These are phyloP conservation scores for Seriola aureovittata DNA, from an alignment of 2,113 vertebrate genomes.

Conservation along the genomic window DNA sequence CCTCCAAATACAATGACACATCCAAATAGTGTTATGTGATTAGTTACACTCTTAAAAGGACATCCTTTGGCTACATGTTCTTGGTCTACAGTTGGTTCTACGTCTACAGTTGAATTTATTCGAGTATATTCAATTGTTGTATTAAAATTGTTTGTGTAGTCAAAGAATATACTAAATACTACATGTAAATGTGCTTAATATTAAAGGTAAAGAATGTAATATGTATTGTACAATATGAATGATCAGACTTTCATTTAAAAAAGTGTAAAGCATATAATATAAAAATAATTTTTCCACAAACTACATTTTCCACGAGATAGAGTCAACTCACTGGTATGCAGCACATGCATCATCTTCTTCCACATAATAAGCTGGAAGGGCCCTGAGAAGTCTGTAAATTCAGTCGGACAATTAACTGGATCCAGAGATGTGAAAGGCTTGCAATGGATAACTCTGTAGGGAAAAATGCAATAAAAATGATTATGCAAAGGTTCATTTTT, in stretches of 20 bases:
- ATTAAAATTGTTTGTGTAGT: neutral
- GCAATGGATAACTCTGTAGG: slow-evolving; percentile 52
- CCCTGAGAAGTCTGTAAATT: slow-evolving; percentile 83
- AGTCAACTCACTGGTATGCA: slow-evolving; percentile 83
- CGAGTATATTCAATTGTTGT: neutral
- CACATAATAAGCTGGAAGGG: slow-evolving; percentile 87
- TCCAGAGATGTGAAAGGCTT: slow-evolving; percentile 61
- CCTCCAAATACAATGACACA: too few species aligned
- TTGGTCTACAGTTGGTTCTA: neutral
- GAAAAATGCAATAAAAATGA: neutral
- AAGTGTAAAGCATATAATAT: too few species aligned
- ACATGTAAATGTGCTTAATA: neutral
- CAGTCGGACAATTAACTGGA: slow-evolving; percentile 70
- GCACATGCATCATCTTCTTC: slow-evolving; percentile 88
- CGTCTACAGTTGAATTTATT: neutral
- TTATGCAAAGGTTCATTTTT: neutral
- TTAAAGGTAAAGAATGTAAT: too few species aligned
- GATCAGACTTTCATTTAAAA: too few species aligned
- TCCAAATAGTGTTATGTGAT: too few species aligned
- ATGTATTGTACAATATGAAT: too few species aligned
- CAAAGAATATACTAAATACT: neutral
- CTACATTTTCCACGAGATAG: too few species aligned
- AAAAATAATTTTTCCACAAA: too few species aligned
- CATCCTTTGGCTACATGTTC: neutral
- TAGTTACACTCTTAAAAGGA: too few species aligned